Conservation (phyloP, 1,140 invertebrate genomes). For the Ostrea edulis region DNA sequence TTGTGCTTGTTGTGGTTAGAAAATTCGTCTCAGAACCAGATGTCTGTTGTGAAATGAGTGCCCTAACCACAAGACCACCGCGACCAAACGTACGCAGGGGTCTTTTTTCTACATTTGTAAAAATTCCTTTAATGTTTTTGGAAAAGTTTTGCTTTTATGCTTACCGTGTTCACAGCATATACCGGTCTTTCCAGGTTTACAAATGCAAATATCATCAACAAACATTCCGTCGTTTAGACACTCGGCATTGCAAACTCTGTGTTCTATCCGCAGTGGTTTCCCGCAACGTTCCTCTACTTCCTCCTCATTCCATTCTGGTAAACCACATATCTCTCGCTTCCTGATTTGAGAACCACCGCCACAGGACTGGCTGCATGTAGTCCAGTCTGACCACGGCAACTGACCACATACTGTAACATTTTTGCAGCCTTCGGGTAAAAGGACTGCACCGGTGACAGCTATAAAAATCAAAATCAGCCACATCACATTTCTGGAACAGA, state of each 20-base stretch:
- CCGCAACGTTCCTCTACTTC: neutral
- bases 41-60: no score
- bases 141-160: neutral
- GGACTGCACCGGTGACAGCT: neutral
- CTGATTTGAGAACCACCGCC: neutral
- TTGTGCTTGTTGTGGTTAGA: no score
- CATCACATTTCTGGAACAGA: neutral
- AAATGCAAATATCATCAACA: neutral
- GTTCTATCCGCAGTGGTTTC: neutral
- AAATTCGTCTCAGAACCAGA: no score
- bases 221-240: neutral
- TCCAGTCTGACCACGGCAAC: neutral
- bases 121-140: neutral
- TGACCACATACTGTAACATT: neutral
- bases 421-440: neutral
- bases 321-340: neutral
- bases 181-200: neutral
- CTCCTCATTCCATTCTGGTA: neutral
- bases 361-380: neutral
- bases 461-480: neutral
- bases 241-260: neutral
- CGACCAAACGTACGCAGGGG: no score
- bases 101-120: neutral
- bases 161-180: neutral
- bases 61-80: no score